These are phyloP conservation scores for Hypselothyrea guttata DNA, from an alignment of 2,888 invertebrate genomes.

Conservation along the genomic window DNA sequence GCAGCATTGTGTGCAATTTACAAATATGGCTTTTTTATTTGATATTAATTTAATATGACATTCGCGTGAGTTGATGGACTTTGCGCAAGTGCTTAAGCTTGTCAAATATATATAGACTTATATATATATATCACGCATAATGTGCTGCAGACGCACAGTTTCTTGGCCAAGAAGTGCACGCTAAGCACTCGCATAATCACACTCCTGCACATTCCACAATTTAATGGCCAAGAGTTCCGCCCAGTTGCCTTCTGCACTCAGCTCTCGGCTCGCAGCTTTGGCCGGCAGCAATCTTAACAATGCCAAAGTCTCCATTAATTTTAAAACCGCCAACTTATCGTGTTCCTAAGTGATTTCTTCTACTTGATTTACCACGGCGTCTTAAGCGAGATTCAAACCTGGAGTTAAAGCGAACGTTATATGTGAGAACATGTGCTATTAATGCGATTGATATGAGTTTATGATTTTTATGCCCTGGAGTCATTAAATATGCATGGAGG, in stretches of 20 bases:
- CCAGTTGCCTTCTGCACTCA: background rate
- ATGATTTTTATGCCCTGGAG: too few species aligned
- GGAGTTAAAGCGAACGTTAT: too few species aligned
- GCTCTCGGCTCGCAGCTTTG: slow-evolving; percentile 18
- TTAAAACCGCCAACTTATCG: slow-evolving; percentile 68
- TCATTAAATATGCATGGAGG: too few species aligned
- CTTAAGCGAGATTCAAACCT: slow-evolving; percentile 3
- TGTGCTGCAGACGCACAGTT: slow-evolving; percentile 19
- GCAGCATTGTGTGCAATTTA: background rate
- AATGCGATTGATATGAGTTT: too few species aligned
- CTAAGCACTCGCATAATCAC: slow-evolving; percentile 35
- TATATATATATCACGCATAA: slow-evolving; percentile 37
- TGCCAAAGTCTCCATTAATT: slow-evolving; percentile 67
- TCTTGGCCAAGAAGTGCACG: slow-evolving; percentile 39
- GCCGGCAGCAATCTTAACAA: slow-evolving; percentile 27
- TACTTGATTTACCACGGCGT: slow-evolving; percentile 52
- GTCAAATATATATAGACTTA: too few species aligned
- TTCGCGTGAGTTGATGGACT: background rate
- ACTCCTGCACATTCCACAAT: background rate
- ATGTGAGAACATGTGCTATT: too few species aligned
- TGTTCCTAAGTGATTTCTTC: slow-evolving; percentile 67
- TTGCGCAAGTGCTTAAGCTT: slow-evolving; percentile 3
- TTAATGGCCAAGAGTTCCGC: slow-evolving; percentile 33
- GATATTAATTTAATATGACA: slow-evolving; percentile 33
- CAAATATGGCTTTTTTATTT: background rate